Evolutionary conservation across 2,797 vertebrate species (phyloP), one percentile per base, ranked within the genome.

Genomic region (Pseudomugil gertrudae): DNA sequence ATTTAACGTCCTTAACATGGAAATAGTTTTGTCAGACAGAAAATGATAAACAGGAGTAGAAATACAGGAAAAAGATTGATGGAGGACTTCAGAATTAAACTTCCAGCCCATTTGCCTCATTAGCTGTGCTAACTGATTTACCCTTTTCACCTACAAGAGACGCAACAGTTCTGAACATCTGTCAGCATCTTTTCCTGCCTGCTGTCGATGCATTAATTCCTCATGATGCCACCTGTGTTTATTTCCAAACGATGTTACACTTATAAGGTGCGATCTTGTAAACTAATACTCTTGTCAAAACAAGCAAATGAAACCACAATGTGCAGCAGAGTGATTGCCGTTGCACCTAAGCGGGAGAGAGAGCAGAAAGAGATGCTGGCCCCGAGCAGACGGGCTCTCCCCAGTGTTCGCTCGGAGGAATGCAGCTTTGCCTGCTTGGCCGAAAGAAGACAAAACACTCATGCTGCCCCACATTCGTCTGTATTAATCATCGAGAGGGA

Each of bases 241-340:
- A 73, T 82, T 68, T 76, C 58, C 67, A 72, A 59, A 63, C 43
- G 59, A 84, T 78, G 64, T 57, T 54, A 64, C 55, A 61, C 69
- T 76, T 74, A 76, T 58, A 68, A 81, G 70, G 78, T 87, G 70
- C 1, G 53, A 79, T 69, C 68, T 66, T 50, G 78, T 64, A 79
- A 79, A 63, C 84, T 87, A 79, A 79, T 79, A 77, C 72, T 67
- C 79, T 78, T 89, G 83, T 89, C 83, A 86, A 81, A 89, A 89
- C 87, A 91, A 87, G 85, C 85, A 82, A 60, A 79, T 69, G 78
- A 73, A 84, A 87, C 84, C 84, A 60, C 84, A 89, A 56, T 3
- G 43, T 74, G 53, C 63, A 64, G 78, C 57, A 35, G 33, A 74
- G 64, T 58, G 69, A 76, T 63, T 78, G 53, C 67, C 62, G 70